Conservation (phyloP, 2,113 vertebrate genomes). For the Clupea harengus region DNA sequence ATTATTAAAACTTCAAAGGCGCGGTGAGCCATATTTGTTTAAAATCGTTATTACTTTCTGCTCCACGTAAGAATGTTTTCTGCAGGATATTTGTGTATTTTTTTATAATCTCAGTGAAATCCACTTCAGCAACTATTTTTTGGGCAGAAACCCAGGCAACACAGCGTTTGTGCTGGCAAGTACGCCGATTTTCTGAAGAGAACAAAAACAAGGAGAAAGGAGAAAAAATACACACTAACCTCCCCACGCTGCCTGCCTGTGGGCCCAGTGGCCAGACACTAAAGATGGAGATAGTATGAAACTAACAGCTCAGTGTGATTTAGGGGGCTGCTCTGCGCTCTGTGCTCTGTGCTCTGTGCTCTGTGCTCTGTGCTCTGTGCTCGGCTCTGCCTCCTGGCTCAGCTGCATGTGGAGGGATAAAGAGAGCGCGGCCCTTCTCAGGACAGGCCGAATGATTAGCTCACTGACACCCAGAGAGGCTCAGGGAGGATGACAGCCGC, state of each 20-base stretch:
- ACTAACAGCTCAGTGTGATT: background rate
- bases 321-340: background rate
- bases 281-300: background rate
- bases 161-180: background rate
- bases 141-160: background rate
- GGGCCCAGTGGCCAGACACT: background rate
- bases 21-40: background rate
- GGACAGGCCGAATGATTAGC: background rate
- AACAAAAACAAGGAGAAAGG: background rate
- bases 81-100: background rate
- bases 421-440: background rate
- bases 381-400: background rate
- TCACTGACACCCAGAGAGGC: background rate
- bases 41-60: background rate
- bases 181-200: background rate
- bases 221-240: background rate
- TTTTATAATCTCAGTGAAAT: background rate
- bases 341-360: background rate
- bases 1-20: background rate
- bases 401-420: background rate
- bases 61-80: background rate
- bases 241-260: conserved; percentile 17
- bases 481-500: background rate
- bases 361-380: background rate
- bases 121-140: background rate